phyloP scores from a whole-genome alignment of 37 sponge, comb jelly and placozoan species.

The Hexactinellida sp. region DNA sequence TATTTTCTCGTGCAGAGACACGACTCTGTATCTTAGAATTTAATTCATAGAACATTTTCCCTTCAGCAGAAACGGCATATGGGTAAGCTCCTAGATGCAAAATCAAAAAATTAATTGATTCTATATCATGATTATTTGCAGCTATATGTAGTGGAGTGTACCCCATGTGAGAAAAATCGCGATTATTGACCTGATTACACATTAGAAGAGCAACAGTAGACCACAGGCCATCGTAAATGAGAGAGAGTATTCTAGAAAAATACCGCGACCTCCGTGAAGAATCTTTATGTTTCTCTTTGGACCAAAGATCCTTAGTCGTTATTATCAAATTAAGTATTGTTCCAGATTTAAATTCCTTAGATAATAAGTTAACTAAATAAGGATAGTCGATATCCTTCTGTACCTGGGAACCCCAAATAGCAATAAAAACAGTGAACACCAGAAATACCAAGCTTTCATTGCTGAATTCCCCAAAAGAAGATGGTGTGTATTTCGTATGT shows the following conservation, averaged over 20 bases:
- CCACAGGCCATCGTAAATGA: not conserved
- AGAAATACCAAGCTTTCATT: not conserved
- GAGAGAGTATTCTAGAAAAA: not conserved
- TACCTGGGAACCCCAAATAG: not conserved
- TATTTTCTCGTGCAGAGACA: too few relatives aligned
- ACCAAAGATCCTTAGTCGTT: not conserved
- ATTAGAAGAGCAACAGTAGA: not conserved
- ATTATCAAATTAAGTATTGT: not conserved
- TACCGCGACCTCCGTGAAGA: not conserved
- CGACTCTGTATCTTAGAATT: too few relatives aligned
- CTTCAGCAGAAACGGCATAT: not conserved
- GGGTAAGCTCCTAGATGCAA: not conserved
- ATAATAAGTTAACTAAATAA: not conserved
- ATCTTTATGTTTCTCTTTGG: not conserved
- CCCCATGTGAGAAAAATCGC: not conserved
- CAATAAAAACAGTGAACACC: not conserved
- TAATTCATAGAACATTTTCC: not conserved
- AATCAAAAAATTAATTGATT: not conserved
- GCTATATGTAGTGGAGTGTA: not conserved
- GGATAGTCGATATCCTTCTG: not conserved
- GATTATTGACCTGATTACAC: not conserved
- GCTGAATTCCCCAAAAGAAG: not conserved
- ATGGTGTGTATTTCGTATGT: not conserved
- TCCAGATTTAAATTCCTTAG: not conserved
- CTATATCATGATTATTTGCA: not conserved